Conservation (phyloP, 2,888 invertebrate species). For the Aspidiotus rigidus region DNA sequence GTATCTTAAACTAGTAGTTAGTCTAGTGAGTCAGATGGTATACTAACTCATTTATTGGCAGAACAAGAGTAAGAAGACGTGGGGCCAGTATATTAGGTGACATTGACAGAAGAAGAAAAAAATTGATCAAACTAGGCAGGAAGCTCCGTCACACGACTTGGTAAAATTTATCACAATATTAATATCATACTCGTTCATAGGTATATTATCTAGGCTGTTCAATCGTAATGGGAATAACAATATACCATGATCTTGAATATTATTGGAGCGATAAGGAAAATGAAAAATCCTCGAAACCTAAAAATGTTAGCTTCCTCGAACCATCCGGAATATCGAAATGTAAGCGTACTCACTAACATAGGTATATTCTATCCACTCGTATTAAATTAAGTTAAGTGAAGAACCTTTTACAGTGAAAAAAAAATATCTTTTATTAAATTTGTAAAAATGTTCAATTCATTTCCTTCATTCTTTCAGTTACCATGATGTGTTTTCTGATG, state of each 20-base stretch:
- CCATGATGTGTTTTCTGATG: constrained; percentile 31
- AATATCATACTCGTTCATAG: background rate
- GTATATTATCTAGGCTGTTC: constrained; percentile 15
- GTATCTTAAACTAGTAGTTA: no score
- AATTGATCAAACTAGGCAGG: background rate
- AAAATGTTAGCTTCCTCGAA: constrained; percentile 27
- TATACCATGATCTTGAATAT: constrained; percentile 21
- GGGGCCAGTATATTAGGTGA: no score
- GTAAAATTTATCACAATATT: background rate
- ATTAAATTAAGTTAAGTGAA: no score
- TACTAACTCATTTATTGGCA: no score
- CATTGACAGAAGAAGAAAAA: background rate
- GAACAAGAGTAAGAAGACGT: no score
- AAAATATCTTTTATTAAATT: no score
- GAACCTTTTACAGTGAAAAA: no score
- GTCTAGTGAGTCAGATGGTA: no score
- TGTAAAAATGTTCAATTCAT: no score
- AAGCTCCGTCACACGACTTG: background rate
- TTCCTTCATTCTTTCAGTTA: constrained; percentile 22
- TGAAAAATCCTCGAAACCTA: constrained; percentile 16
- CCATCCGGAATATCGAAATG: constrained; percentile 26
- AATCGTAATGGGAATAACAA: constrained; percentile 24
- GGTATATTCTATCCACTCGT: no score
- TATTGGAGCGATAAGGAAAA: constrained; percentile 22
- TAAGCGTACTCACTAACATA: background rate